Conservation (phyloP, 1,140 invertebrate species). For the Aphelinus atriplicis region DNA sequence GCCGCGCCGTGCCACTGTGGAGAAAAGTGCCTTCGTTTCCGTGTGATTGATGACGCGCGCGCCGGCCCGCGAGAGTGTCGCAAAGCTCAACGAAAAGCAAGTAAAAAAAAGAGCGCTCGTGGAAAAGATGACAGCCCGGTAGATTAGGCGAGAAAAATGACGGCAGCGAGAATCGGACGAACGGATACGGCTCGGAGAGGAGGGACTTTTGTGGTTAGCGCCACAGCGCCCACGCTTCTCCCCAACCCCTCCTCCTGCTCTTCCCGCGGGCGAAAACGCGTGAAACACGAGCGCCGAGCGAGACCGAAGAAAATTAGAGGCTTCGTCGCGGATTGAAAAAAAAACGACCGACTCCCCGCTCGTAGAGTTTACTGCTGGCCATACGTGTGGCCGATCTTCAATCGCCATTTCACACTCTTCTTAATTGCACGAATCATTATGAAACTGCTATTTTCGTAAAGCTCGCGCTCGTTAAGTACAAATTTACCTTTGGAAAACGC, state of each 20-base stretch:
- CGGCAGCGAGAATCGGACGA: neutral
- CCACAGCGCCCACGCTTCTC: too few relatives aligned
- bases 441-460: too few relatives aligned
- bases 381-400: too few relatives aligned
- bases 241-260: neutral
- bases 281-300: conserved; percentile 19
- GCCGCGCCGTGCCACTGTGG: neutral
- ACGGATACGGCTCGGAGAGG: neutral
- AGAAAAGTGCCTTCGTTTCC: conserved; percentile 16
- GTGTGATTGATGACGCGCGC: conserved; percentile 21
- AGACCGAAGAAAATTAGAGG: conserved; percentile 23
- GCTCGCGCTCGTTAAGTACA: too few relatives aligned
- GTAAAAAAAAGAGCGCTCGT: neutral
- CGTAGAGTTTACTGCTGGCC: too few relatives aligned
- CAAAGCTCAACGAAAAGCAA: neutral
- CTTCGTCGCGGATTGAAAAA: neutral
- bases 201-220: neutral
- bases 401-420: too few relatives aligned
- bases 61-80: neutral
- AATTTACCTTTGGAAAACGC: too few relatives aligned
- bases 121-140: conserved; percentile 20
- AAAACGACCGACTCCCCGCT: too few relatives aligned
- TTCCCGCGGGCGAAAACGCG: conserved; percentile 1
- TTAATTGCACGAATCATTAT: too few relatives aligned
- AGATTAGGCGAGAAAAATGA: conserved; percentile 30